Base-by-base conservation (phyloP, 2,797 vertebrate genomes). In the Buphagus erythrorhynchus region DNA sequence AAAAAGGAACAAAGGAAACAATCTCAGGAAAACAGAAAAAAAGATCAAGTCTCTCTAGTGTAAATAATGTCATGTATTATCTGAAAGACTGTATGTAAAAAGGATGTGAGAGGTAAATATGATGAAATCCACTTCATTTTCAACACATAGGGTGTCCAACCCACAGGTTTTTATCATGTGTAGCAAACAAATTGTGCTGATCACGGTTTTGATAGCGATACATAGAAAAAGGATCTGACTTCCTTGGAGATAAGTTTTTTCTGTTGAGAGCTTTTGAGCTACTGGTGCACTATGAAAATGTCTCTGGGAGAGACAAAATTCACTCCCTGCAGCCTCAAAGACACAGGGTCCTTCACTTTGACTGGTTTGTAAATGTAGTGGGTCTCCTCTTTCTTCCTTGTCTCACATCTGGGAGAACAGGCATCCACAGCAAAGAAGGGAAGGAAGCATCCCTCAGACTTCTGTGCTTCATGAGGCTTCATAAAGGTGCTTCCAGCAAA, bases 1-100 rank as follows among this genome's bases (percentile, higher is more conserved):
- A 35, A 54, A 93, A 71, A 77, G 25, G 33, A 92, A 86, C 57
- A 93, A 71, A 77, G 25, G 33, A 92, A 86, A 43, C 10, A 20
- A 72, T 20, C n/a, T 72, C 57, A 81, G 36, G 43, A 76, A 78
- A 75, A 43, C 10, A 42, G n/a, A 35, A 54, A n/a, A 77, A 63
- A 81, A 58, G 2, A 69, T 51, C 14, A 29, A 72, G 14, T 38
- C 36, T 83, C 36, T 38, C 16, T 46, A 58, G 20, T n/a, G 14
- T 59, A 77, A 75, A 72, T 66, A 65, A 62, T 38, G 31, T 43
- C 52, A 78, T 9, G 13, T 33, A 52, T 71, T 71, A 52, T 45
- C 52, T 67, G 25, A 49, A 91, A 40, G 15, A 49, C 18, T 19
- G 9, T 10, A 67, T 0, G 0, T 45, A 36, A 68, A 69, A 77